These are phyloP conservation scores for Hofmannophila pseudospretella DNA, from an alignment of 2,888 invertebrate species.

Conservation along the genomic window DNA sequence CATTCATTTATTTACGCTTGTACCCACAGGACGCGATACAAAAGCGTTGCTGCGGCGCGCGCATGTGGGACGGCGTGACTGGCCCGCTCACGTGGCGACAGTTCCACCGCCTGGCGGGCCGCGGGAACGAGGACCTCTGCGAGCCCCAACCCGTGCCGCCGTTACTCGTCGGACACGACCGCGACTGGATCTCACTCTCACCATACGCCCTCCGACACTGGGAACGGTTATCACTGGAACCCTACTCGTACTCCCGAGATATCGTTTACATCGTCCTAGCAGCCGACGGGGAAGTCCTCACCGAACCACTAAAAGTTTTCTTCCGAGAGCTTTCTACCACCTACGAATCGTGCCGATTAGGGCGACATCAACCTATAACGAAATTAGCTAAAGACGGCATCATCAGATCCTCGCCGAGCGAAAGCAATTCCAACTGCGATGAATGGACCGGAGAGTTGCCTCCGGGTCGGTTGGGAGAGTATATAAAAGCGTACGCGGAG, in stretches of 20 bases:
- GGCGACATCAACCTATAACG: conserved; percentile 93
- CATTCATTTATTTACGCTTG: no score
- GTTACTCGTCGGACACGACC: conserved; percentile 94
- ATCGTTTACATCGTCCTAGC: conserved; percentile 96
- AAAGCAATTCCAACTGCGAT: conserved; percentile 80
- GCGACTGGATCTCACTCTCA: conserved; percentile 96
- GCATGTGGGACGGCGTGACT: conserved; percentile 96
- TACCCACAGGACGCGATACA: conserved; percentile 93
- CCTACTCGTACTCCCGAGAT: conserved; percentile 96
- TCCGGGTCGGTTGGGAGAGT: conserved; percentile 87
- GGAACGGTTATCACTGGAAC: conserved; percentile 98
- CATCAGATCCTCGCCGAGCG: conserved; percentile 80
- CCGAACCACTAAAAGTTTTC: conserved; percentile 88
- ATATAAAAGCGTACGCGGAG: conserved; percentile 90
- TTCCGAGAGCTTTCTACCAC: conserved; percentile 95
- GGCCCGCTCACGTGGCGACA: conserved; percentile 99
- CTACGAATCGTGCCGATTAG: conserved; percentile 96
- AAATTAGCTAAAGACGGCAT: conserved; percentile 92
- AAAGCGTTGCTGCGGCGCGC: conserved; percentile 90
- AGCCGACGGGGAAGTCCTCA: conserved; percentile 92
- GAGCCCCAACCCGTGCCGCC: conserved; percentile 98
- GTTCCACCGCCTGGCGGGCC: conserved; percentile 95
- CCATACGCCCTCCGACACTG: conserved; percentile 96
- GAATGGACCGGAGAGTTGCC: conserved; percentile 94
- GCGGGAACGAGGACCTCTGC: conserved; percentile 96